These are phyloP conservation scores for Cordilura impudica DNA, from an alignment of 2,888 invertebrate species.

Conservation along the genomic window DNA sequence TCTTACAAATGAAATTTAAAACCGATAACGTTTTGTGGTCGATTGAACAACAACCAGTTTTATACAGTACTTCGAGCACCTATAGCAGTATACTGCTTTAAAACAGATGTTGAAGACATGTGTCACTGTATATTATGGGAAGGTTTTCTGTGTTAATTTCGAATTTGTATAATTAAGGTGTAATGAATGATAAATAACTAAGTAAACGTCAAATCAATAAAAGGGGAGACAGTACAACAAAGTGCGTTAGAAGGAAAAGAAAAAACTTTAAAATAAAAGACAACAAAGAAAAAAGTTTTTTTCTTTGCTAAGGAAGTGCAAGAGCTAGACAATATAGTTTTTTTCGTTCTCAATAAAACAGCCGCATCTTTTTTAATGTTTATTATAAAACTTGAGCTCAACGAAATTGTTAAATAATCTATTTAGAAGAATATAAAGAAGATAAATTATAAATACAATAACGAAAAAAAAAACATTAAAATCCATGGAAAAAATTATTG, in stretches of 20 bases:
- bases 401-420: not conserved
- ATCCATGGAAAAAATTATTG: not conserved
- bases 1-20: too few relatives aligned
- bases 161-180: conserved; percentile 21
- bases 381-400: not conserved
- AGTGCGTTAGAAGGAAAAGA: not conserved
- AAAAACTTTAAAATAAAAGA: conserved; percentile 29
- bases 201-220: conserved; percentile 51
- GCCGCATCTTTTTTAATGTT: not conserved
- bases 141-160: not conserved
- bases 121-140: not conserved
- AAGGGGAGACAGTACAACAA: not conserved
- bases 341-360: not conserved
- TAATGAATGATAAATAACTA: conserved; percentile 20
- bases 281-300: conserved; percentile 45
- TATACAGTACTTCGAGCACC: too few relatives aligned
- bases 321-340: conserved; percentile 36
- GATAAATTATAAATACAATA: not conserved
- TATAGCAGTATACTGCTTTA: too few relatives aligned
- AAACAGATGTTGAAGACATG: too few relatives aligned
- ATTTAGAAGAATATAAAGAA: not conserved
- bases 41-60: too few relatives aligned
- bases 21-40: too few relatives aligned
- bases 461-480: not conserved
- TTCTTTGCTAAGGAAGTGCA: conserved; percentile 31